These are phyloP conservation scores for Xestia rhomboidea DNA, from an alignment of 2,888 invertebrate species.

Conservation along the genomic window DNA sequence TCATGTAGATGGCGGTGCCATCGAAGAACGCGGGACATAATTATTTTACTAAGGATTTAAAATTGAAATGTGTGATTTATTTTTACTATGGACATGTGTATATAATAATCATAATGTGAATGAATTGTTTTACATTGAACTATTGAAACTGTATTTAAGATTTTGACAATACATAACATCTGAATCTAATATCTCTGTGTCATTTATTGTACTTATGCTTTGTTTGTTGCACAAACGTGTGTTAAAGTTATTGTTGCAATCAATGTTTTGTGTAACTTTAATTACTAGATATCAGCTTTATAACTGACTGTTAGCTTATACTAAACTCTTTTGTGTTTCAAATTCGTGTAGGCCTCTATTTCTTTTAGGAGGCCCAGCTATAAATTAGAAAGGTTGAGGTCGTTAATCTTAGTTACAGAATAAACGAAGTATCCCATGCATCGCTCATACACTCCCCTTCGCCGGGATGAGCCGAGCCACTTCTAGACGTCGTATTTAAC, in stretches of 20 bases:
- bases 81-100: constrained; percentile 64
- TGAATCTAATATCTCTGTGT: constrained; percentile 65
- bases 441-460: constrained; percentile 32
- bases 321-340: constrained; percentile 59
- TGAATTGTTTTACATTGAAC: constrained; percentile 58
- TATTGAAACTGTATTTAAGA: constrained; percentile 61
- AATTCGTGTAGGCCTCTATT: constrained; percentile 33
- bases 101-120: constrained; percentile 62
- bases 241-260: constrained; percentile 56
- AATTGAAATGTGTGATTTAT: constrained; percentile 63
- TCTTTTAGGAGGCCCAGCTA: constrained; percentile 41
- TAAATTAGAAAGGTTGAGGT: constrained; percentile 54
- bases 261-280: constrained; percentile 53
- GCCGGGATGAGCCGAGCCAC: constrained; percentile 36
- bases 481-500: constrained; percentile 55
- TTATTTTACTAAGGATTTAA: constrained; percentile 57
- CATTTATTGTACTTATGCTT: constrained; percentile 71
- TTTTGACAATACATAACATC: constrained; percentile 67
- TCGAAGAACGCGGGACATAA: constrained; percentile 49
- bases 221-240: constrained; percentile 69
- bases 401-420: constrained; percentile 39
- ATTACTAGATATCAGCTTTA: constrained; percentile 48
- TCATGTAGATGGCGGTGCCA: constrained; percentile 36
- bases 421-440: constrained; percentile 21
- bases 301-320: constrained; percentile 64